Base-by-base conservation (phyloP, 2,888 invertebrate species). In the Capitulum mitella region DNA sequence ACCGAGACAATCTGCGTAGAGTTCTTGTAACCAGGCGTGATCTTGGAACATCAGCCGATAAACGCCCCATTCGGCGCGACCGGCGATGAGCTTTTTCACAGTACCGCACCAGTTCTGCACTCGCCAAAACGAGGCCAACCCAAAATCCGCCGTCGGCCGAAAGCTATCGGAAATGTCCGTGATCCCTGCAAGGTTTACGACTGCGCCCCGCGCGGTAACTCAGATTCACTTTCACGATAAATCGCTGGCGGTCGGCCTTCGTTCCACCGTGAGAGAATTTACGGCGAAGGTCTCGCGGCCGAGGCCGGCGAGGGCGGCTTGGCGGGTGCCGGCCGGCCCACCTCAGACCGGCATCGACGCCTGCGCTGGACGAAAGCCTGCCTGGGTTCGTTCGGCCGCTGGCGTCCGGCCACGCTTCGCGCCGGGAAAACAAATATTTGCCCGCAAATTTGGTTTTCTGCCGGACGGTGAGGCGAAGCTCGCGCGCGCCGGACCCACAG, bases 371-470 rank as follows among this genome's bases (percentile, higher is more conserved):
- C 64, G 64, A 64, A 64, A 64, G 34, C 34, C 64, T 34, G 19
- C 64, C 19, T 16, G 64, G 34, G 64, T 64, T 32, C 64, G 64
- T 64, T 19, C 34, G 64, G 32, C 16, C 34, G 29, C 34, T n/a
- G n/a, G 34, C 64, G 64, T 5, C 34, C 16, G 29, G 1, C 22
- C 22, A 29, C 29, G 29, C 58, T 16, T 12, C 34, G 19, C 64
- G 14, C 32, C 5, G 64, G 16, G 34, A 34, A 64, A 64, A 64
- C 64, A 64, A 34, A 64, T 34, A 64, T 64, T 64, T 64, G 64
- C 64, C 14, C 64, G 64, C 64, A 64, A 64, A 64, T 64, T 64
- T 64, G 64, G 64, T 64, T 64, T 61, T 64, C 64, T 29, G 32
- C 16, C 64, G 29, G 64, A 32, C 34, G 34, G 64, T 34, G 8